Percentiles rank a stretch among this genome's conserved stretches.
Conservation (phyloP, 2,113 vertebrate genomes). For the Mormoops blainvillei region DNA sequence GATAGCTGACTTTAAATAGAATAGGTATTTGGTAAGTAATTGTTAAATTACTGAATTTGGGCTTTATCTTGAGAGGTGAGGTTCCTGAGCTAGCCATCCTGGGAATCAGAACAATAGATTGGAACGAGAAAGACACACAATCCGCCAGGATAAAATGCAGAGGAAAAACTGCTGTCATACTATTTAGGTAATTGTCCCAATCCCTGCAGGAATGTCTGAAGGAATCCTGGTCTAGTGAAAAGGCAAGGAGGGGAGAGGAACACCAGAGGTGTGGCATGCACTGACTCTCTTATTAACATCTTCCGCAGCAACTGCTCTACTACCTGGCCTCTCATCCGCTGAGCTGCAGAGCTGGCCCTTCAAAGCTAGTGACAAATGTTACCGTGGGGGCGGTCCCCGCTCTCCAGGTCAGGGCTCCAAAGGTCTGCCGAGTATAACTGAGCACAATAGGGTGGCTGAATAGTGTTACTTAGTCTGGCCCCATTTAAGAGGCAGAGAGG, state of each 20-base stretch:
- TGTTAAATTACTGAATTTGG: background rate
- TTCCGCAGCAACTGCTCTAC: too few species aligned
- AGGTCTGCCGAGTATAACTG: background rate
- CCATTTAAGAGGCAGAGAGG: background rate
- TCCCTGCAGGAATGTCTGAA: background rate
- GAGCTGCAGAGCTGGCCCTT: background rate
- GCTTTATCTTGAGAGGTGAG: background rate
- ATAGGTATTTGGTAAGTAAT: background rate
- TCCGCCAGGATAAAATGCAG: background rate
- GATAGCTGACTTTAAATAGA: background rate
- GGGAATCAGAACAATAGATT: background rate
- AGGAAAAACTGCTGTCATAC: background rate
- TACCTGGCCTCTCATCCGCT: background rate
- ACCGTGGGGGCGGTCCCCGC: background rate
- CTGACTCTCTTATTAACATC: background rate
- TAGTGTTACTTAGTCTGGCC: background rate
- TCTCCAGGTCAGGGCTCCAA: background rate
- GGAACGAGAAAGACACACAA: background rate
- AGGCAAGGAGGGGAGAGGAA: background rate
- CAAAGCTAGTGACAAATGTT: background rate
- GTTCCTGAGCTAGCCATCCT: background rate
- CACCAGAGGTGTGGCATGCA: background rate
- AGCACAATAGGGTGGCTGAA: background rate
- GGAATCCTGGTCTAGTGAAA: background rate
- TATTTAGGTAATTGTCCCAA: background rate